Percentiles rank a stretch among this genome's conserved stretches.
phyloP scores from a whole-genome alignment of 2,113 vertebrate genomes.

The Hystrix brachyura region DNA sequence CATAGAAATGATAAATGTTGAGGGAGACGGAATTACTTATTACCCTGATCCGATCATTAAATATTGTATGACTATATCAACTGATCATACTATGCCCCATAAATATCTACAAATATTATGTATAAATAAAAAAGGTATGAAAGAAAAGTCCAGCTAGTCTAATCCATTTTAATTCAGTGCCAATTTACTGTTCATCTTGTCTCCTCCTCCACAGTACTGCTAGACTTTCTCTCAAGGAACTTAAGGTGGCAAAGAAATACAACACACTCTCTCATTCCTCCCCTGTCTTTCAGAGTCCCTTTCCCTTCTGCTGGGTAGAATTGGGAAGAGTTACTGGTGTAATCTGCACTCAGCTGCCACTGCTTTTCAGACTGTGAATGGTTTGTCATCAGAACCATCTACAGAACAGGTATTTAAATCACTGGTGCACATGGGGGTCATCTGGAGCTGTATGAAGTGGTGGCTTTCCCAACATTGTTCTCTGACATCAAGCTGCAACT shows the following conservation, averaged over 20 bases:
- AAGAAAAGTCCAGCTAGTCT: not conserved
- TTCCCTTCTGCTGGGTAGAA: not conserved
- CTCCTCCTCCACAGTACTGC: not conserved
- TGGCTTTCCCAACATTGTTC: not conserved
- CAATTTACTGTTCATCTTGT: not conserved
- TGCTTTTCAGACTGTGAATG: constrained; percentile 3
- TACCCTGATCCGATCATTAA: not conserved
- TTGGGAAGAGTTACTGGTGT: not conserved
- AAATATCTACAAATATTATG: not conserved
- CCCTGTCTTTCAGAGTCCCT: not conserved
- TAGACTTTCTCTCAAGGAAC: not conserved
- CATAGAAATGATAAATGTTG: not conserved
- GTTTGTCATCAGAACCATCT: not conserved
- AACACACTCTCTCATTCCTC: not conserved
- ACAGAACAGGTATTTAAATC: not conserved
- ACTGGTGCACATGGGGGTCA: not conserved
- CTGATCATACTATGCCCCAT: not conserved
- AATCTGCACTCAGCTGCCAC: not conserved
- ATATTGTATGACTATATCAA: not conserved
- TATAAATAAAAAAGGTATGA: not conserved
- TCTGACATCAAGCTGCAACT: not conserved
- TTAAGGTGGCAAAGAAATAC: not conserved
- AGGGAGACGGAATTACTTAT: not conserved
- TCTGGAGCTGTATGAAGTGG: not conserved
- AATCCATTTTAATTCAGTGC: not conserved